Conservation (phyloP, 2,113 vertebrate genomes). For the Ophiodon elongatus region DNA sequence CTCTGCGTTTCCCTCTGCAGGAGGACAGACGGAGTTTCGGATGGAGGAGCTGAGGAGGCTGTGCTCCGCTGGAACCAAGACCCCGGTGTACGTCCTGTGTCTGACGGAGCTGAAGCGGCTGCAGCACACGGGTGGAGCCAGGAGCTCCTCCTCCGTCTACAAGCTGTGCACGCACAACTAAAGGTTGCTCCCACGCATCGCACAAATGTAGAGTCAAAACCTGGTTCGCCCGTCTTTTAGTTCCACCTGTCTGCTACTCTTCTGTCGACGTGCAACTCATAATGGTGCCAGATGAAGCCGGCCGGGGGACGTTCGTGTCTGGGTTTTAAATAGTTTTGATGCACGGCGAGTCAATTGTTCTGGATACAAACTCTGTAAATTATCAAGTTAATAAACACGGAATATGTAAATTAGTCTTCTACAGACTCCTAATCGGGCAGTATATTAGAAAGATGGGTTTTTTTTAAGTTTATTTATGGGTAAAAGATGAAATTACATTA, state of each 20-base stretch:
- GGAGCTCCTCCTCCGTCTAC: slow-evolving; percentile 59
- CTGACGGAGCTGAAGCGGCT: slow-evolving; percentile 79
- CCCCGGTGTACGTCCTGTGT: slow-evolving; percentile 76
- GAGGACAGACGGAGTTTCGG: slow-evolving; percentile 48
- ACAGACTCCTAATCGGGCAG: background rate
- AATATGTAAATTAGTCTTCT: background rate
- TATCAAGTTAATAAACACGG: slow-evolving; percentile 8
- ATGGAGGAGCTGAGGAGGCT: slow-evolving; percentile 76
- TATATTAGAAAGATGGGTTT: background rate
- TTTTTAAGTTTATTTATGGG: too few species aligned
- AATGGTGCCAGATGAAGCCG: too few species aligned
- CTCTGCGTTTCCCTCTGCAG: slow-evolving; percentile 68
- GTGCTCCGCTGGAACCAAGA: slow-evolving; percentile 60
- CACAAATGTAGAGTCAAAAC: too few species aligned
- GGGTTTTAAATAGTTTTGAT: slow-evolving; percentile 27
- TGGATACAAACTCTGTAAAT: slow-evolving; percentile 16
- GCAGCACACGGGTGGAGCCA: slow-evolving; percentile 59
- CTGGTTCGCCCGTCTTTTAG: too few species aligned
- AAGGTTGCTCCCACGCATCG: background rate
- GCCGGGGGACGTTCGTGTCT: too few species aligned
- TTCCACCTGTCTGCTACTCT: too few species aligned
- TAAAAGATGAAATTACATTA: too few species aligned
- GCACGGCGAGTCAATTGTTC: background rate
- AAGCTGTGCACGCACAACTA: slow-evolving; percentile 47
- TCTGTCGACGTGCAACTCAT: too few species aligned